A percentile compares a stretch with the other conserved stretches of the same genome.
These are phyloP conservation scores for Pipistrellus kuhlii DNA, from an alignment of 2,797 vertebrate genomes.

Conservation along the genomic window DNA sequence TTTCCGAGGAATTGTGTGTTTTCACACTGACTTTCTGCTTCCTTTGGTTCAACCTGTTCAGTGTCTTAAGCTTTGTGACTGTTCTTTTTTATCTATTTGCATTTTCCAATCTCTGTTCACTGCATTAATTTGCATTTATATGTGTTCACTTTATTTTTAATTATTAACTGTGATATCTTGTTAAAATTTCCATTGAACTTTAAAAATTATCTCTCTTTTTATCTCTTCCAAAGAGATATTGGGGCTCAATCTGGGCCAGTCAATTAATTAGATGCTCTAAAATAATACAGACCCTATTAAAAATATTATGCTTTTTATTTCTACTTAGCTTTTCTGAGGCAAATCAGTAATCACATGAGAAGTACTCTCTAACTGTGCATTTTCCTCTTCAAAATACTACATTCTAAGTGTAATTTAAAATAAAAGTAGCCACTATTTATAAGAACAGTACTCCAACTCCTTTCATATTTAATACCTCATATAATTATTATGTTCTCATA, in stretches of 20 bases:
- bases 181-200: constrained; percentile 41
- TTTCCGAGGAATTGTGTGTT: background rate
- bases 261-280: background rate
- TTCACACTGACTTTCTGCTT: constrained; percentile 3
- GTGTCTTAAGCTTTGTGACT: background rate
- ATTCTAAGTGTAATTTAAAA: background rate
- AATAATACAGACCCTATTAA: background rate
- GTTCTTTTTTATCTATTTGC: background rate
- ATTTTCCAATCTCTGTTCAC: background rate
- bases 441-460: background rate
- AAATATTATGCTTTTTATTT: background rate
- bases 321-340: background rate
- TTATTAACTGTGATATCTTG: constrained; percentile 29
- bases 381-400: background rate
- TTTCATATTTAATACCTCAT: background rate
- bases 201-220: background rate
- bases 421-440: background rate
- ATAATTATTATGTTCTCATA: background rate
- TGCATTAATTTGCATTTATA: constrained; percentile 38
- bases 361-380: background rate
- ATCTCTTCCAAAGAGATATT: background rate
- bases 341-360: background rate
- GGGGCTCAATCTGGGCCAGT: background rate
- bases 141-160: constrained; percentile 27
- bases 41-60: background rate